Evolutionary conservation across 2,888 invertebrate species (phyloP).

Genomic region (Lochmaea crataegi): DNA sequence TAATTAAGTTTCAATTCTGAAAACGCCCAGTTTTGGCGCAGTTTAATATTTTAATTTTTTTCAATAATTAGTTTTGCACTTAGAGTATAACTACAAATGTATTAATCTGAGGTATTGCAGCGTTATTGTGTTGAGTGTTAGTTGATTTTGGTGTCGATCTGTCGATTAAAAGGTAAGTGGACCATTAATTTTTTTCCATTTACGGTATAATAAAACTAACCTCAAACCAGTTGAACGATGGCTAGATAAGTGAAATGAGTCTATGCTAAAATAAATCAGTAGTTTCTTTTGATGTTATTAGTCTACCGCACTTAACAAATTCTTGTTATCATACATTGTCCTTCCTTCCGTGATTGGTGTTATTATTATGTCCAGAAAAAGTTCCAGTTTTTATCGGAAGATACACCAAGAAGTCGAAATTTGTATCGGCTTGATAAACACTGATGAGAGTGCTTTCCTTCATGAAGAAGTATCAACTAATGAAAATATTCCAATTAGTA

Average conservation of each 20-base stretch:
- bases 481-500: conserved; percentile 1
- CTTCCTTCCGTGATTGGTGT: conserved; percentile 1
- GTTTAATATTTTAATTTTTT: too few species aligned
- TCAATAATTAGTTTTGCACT: too few species aligned
- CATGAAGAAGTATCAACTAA: conserved; percentile 1
- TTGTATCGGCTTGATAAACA: conserved; percentile 10
- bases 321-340: background rate
- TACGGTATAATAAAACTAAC: background rate
- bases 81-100: too few species aligned
- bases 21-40: too few species aligned
- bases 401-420: conserved; percentile 14
- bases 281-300: background rate
- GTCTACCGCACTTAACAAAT: background rate
- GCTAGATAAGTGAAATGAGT: background rate
- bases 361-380: conserved; percentile 10
- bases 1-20: too few species aligned
- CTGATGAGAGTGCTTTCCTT: conserved; percentile 7
- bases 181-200: conserved; percentile 3
- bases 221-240: background rate
- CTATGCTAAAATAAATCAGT: background rate
- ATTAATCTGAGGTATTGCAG: too few species aligned
- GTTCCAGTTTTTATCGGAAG: conserved; percentile 17
- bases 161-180: background rate
- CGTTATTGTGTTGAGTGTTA: background rate
- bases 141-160: conserved; percentile 3